Percentiles rank a stretch among this genome's conserved stretches.
These are phyloP conservation scores for Drosophila maculinotata DNA, from an alignment of 2,888 invertebrate species.

Conservation along the genomic window DNA sequence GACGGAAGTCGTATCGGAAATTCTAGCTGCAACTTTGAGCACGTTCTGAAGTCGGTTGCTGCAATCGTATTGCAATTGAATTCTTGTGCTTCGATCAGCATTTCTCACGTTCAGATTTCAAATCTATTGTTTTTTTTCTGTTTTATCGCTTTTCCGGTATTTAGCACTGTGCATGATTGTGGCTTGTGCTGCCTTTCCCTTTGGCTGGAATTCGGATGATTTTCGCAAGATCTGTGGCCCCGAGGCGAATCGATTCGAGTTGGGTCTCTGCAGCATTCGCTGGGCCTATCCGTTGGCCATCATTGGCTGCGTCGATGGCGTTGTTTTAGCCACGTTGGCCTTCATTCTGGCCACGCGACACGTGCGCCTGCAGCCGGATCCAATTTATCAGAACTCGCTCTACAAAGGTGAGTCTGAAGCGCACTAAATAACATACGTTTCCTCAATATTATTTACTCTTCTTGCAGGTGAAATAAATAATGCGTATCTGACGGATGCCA, in stretches of 20 bases:
- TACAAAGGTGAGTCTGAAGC: slow-evolving; percentile 87
- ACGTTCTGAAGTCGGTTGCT: slow-evolving; percentile 41
- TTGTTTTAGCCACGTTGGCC: slow-evolving; percentile 90
- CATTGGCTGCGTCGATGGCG: slow-evolving; percentile 87
- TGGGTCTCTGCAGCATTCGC: slow-evolving; percentile 94
- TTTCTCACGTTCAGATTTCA: slow-evolving; percentile 39
- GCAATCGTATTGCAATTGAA: slow-evolving; percentile 37
- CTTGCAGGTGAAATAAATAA: slow-evolving; percentile 93
- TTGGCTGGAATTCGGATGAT: slow-evolving; percentile 94
- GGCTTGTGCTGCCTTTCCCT: slow-evolving; percentile 95
- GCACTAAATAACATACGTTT: not conserved
- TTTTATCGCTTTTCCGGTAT: slow-evolving; percentile 75
- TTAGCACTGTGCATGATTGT: slow-evolving; percentile 94
- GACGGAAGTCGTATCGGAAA: slow-evolving; percentile 46
- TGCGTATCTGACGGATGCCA: slow-evolving; percentile 93
- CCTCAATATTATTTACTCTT: not conserved
- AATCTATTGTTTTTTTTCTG: slow-evolving; percentile 19
- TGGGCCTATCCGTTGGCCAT: slow-evolving; percentile 98
- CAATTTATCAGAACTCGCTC: slow-evolving; percentile 89
- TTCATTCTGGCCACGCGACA: slow-evolving; percentile 97
- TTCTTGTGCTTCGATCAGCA: slow-evolving; percentile 37
- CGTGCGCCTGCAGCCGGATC: slow-evolving; percentile 93
- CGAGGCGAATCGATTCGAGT: slow-evolving; percentile 90
- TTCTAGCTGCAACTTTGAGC: slow-evolving; percentile 31
- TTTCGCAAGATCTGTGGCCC: slow-evolving; percentile 95